Evolutionary conservation across 2,113 vertebrate species (phyloP).

Genomic region (Cephalopholis sonnerati): DNA sequence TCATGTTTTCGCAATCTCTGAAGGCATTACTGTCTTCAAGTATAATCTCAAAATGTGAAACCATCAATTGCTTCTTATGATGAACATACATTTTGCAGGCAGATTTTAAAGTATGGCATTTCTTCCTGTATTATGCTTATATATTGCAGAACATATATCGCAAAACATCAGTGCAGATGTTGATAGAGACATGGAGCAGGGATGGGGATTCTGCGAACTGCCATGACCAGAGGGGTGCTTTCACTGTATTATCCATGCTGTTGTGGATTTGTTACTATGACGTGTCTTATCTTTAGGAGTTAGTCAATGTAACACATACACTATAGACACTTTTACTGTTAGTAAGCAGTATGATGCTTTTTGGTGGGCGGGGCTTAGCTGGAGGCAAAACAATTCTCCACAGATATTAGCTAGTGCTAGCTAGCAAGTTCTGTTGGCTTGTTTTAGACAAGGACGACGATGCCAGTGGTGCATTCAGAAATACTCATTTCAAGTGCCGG

Average conservation of each 20-base stretch:
- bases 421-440: too few relatives aligned
- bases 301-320: too few relatives aligned
- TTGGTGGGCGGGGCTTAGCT: too few relatives aligned
- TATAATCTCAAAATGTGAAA: slow-evolving; percentile 10
- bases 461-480: too few relatives aligned
- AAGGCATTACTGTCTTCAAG: slow-evolving; percentile 4
- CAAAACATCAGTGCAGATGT: not conserved
- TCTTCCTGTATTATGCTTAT: not conserved
- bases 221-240: not conserved
- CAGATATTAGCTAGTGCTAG: too few relatives aligned
- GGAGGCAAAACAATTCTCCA: too few relatives aligned
- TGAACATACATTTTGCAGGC: not conserved
- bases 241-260: not conserved
- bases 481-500: too few relatives aligned
- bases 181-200: not conserved
- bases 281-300: not conserved
- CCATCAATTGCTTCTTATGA: not conserved
- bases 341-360: too few relatives aligned
- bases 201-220: not conserved
- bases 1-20: not conserved
- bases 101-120: not conserved
- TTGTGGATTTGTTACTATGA: not conserved
- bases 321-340: not conserved
- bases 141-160: not conserved
- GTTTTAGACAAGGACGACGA: too few relatives aligned